Conservation (phyloP, 2,888 invertebrate species). For the Leptinotarsa peninsularis region DNA sequence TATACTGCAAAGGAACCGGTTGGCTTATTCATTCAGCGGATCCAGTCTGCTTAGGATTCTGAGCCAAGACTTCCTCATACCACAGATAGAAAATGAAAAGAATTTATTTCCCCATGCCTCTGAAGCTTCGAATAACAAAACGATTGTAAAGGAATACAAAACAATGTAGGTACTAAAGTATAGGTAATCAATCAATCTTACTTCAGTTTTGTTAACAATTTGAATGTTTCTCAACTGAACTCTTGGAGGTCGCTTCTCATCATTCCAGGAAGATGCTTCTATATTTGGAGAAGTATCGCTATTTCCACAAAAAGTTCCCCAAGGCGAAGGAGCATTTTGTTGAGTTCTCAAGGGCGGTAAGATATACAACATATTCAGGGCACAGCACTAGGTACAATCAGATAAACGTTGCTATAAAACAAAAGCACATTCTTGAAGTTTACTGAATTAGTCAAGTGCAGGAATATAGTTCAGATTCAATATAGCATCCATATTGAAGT, state of each 20-base stretch:
- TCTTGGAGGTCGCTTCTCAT: conserved; percentile 49
- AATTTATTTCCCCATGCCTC: neutral
- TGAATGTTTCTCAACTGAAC: conserved; percentile 51
- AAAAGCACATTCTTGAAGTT: conserved; percentile 1
- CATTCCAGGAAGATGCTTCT: conserved; percentile 42
- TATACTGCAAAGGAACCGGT: conserved; percentile 1
- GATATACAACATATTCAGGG: conserved; percentile 65
- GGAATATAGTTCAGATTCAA: conserved; percentile 21
- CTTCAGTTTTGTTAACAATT: conserved; percentile 44
- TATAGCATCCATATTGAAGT: neutral
- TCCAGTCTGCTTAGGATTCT: conserved; percentile 1
- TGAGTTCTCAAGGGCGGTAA: conserved; percentile 67
- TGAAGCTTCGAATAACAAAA: no score
- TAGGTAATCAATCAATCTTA: conserved; percentile 38
- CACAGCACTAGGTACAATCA: conserved; percentile 21
- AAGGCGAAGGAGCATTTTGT: conserved; percentile 67
- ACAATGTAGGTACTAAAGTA: neutral
- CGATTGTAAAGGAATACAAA: no score
- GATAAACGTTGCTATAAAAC: conserved; percentile 19
- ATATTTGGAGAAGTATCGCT: conserved; percentile 42
- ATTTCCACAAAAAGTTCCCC: conserved; percentile 66
- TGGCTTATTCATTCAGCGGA: neutral
- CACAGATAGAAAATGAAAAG: neutral
- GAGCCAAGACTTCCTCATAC: conserved; percentile 4
- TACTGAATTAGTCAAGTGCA: neutral